Percentiles rank a stretch among this genome's conserved stretches.
These are phyloP conservation scores for Saturnia japonica DNA, from an alignment of 2,888 invertebrate species.

Conservation along the genomic window DNA sequence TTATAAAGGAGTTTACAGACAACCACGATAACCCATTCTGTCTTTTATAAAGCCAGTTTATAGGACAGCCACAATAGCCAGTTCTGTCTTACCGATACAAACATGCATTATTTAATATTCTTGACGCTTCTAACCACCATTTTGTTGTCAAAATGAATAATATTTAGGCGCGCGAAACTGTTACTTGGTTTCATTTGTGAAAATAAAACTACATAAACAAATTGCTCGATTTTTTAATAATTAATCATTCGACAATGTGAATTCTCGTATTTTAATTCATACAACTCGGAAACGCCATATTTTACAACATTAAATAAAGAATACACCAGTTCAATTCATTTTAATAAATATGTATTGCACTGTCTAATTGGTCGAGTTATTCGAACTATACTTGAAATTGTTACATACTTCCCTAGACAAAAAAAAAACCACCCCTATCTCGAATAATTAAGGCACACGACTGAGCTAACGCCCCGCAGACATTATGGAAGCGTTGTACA, in stretches of 20 bases:
- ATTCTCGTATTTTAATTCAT: constrained; percentile 2
- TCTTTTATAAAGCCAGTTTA: too few species aligned
- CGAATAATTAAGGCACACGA: constrained; percentile 59
- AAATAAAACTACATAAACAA: constrained; percentile 48
- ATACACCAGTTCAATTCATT: constrained; percentile 25
- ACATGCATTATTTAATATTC: too few species aligned
- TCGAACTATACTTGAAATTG: constrained; percentile 31
- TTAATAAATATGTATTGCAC: constrained; percentile 76
- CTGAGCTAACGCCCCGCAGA: constrained; percentile 54
- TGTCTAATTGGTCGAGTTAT: constrained; percentile 50
- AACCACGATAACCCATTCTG: neutral
- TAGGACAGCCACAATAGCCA: too few species aligned
- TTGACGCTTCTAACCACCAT: too few species aligned
- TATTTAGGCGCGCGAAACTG: too few species aligned
- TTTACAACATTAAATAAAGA: constrained; percentile 10
- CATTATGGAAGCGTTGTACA: constrained; percentile 53
- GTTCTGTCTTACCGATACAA: too few species aligned
- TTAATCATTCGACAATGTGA: constrained; percentile 29
- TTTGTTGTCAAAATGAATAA: too few species aligned
- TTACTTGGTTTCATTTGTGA: constrained; percentile 72
- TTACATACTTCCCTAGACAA: constrained; percentile 28
- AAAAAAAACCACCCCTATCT: constrained; percentile 22
- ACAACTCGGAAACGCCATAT: constrained; percentile 13
- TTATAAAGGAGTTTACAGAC: neutral
- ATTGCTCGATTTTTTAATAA: constrained; percentile 38